Evolutionary conservation across 2,797 vertebrate genomes (phyloP).

Genomic region (Sebastolobus alascanus): DNA sequence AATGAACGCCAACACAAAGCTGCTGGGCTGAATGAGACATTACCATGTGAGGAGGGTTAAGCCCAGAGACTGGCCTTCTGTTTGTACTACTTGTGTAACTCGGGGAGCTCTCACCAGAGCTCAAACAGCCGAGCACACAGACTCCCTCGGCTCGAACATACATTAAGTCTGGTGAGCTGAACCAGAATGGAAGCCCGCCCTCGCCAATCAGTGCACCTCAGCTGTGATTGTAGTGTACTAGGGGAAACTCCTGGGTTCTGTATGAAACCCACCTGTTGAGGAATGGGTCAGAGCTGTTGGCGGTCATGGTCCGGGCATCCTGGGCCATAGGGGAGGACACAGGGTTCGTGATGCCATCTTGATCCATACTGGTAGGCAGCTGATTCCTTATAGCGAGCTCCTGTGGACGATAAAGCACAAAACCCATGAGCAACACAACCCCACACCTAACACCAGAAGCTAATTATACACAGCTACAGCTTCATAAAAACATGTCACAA

Average conservation of each 20-base stretch:
- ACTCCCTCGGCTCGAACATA: constrained; percentile 17
- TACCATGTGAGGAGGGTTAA: constrained; percentile 77
- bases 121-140: constrained; percentile 27
- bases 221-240: background rate
- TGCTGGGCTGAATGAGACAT: constrained; percentile 71
- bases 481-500: constrained; percentile 32
- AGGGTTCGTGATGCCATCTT: constrained; percentile 92
- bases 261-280: constrained; percentile 93
- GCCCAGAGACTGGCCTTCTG: constrained; percentile 59
- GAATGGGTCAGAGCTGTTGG: constrained; percentile 99
- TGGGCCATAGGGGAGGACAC: constrained; percentile 97
- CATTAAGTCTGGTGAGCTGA: constrained; percentile 11
- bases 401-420: constrained; percentile 76
- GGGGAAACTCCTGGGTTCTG: background rate
- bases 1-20: constrained; percentile 15
- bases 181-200: constrained; percentile 21
- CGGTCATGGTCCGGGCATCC: constrained; percentile 97
- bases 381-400: constrained; percentile 97
- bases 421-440: constrained; percentile 43
- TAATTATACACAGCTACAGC: constrained; percentile 54
- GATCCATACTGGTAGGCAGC: constrained; percentile 94
- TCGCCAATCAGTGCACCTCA: constrained; percentile 4
- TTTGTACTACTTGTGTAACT: constrained; percentile 73
- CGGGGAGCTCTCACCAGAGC: constrained; percentile 43
- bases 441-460: constrained; percentile 35